Conservation (phyloP, 1,140 invertebrate genomes). For the Vanessa tameamea region DNA sequence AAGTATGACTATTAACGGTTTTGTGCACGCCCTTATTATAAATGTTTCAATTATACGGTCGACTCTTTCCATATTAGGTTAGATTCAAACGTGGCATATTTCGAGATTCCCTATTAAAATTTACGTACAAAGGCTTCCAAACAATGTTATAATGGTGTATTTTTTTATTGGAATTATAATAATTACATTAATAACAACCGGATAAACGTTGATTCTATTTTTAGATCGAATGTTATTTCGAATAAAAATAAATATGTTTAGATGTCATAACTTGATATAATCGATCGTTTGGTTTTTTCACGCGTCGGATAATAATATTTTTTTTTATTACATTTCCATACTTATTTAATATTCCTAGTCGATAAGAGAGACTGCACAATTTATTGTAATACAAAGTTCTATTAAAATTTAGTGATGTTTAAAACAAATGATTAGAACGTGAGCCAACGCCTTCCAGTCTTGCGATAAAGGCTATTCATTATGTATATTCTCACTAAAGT, state of each 20-base stretch:
- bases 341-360: conserved; percentile 5
- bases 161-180: not conserved
- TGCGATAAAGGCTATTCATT: too few species aligned
- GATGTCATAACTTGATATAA: conserved; percentile 18
- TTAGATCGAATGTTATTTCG: not conserved
- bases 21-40: conserved; percentile 44
- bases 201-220: conserved; percentile 12
- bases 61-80: conserved; percentile 43
- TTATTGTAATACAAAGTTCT: not conserved
- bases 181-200: conserved; percentile 9
- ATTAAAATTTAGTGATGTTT: too few species aligned
- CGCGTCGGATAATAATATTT: conserved; percentile 9
- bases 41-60: conserved; percentile 55
- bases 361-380: not conserved
- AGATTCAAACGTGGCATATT: conserved; percentile 24
- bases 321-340: conserved; percentile 15
- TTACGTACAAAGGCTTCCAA: conserved; percentile 23
- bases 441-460: too few species aligned
- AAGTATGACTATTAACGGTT: conserved; percentile 50
- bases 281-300: conserved; percentile 20
- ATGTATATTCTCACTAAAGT: too few species aligned
- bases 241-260: conserved; percentile 19
- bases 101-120: conserved; percentile 24
- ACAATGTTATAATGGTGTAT: conserved; percentile 1
- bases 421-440: too few species aligned